phyloP scores from a whole-genome alignment of 2,113 vertebrate species.

The Petromus typicus region DNA sequence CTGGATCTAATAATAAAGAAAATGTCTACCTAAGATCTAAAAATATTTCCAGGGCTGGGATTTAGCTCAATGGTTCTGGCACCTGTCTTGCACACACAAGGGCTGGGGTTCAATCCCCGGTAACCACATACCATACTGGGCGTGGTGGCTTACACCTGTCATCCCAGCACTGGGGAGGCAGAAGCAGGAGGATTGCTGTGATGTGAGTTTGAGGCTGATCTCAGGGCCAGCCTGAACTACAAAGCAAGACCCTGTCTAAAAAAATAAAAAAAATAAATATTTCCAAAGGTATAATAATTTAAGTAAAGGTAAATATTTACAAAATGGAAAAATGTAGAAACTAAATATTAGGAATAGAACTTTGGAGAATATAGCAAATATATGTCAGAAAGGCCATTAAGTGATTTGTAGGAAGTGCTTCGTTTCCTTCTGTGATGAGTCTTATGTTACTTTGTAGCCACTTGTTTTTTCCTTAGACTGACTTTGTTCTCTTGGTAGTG shows the following conservation, averaged over 20 bases:
- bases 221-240: too few relatives aligned
- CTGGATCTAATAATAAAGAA: conserved; percentile 2
- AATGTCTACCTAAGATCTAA: not conserved
- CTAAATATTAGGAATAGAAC: not conserved
- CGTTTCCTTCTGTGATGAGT: not conserved
- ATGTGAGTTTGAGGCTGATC: too few relatives aligned
- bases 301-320: not conserved
- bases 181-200: too few relatives aligned
- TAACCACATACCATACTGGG: too few relatives aligned
- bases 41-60: not conserved
- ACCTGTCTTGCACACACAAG: too few relatives aligned
- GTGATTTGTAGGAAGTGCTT: not conserved
- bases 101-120: too few relatives aligned
- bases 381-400: not conserved
- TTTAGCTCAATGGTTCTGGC: too few relatives aligned
- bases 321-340: conserved; percentile 36
- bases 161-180: too few relatives aligned
- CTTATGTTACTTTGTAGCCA: not conserved
- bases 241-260: too few relatives aligned
- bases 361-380: conserved; percentile 15
- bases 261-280: not conserved
- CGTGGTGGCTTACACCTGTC: too few relatives aligned
- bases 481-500: not conserved
- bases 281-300: not conserved
- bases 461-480: not conserved